A percentile compares a stretch with the other conserved stretches of the same genome.
phyloP scores from a whole-genome alignment of 2,797 vertebrate species.

The Notolabrus celidotus region DNA sequence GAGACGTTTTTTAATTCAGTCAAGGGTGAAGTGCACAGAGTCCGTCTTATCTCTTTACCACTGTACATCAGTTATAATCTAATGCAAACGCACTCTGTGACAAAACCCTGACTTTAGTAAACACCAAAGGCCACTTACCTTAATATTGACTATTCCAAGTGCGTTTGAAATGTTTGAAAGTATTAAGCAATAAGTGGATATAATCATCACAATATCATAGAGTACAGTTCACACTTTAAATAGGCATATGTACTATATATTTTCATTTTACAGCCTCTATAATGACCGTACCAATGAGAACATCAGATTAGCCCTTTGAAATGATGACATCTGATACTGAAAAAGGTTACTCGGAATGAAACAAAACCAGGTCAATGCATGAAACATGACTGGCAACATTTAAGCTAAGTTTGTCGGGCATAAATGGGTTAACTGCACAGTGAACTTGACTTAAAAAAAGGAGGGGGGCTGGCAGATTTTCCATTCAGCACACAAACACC shows the following conservation, averaged over 20 bases:
- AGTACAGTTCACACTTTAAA: background rate
- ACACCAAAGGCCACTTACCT: conserved; percentile 56
- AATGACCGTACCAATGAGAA: background rate
- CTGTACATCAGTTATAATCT: conserved; percentile 60
- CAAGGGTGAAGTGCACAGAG: conserved; percentile 44
- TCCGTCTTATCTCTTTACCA: conserved; percentile 69
- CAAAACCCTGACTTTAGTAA: conserved; percentile 55
- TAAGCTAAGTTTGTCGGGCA: conserved; percentile 33
- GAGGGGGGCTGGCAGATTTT: conserved; percentile 68
- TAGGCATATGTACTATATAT: background rate
- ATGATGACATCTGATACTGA: background rate
- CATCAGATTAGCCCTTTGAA: background rate
- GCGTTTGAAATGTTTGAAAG: background rate
- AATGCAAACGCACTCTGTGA: conserved; percentile 61
- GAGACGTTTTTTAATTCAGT: conserved; percentile 2
- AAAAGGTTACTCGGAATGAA: too few species aligned
- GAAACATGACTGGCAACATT: background rate
- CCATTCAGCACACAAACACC: conserved; percentile 76
- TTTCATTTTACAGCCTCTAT: conserved; percentile 3
- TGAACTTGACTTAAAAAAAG: conserved; percentile 58
- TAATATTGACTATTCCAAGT: conserved; percentile 10
- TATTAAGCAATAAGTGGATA: background rate
- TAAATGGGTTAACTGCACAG: conserved; percentile 83
- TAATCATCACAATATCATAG: background rate
- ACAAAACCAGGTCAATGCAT: background rate